Evolutionary conservation across 2,797 vertebrate genomes (phyloP).

Genomic region (Telmatherina bonti): DNA sequence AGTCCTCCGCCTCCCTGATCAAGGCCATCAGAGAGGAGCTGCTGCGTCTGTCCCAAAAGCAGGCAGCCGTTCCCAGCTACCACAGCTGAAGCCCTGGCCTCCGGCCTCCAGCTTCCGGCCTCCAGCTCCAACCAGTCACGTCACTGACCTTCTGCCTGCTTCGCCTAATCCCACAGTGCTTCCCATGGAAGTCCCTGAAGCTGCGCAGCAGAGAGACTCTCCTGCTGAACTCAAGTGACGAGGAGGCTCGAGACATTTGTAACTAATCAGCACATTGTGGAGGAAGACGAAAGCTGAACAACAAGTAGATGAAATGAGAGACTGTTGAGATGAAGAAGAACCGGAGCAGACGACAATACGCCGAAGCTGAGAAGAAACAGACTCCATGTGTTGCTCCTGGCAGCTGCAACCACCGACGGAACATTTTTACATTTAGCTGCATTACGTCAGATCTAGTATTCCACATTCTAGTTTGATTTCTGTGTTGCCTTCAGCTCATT

Average conservation of each 20-base stretch:
- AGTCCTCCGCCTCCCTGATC: slow-evolving; percentile 97
- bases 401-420: slow-evolving; percentile 37
- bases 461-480: slow-evolving; percentile 41
- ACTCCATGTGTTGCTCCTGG: slow-evolving; percentile 23
- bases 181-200: slow-evolving; percentile 83
- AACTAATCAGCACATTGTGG: neutral
- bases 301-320: slow-evolving; percentile 19
- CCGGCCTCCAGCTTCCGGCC: slow-evolving; percentile 17
- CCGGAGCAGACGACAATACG: slow-evolving; percentile 19
- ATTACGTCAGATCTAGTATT: slow-evolving; percentile 43
- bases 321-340: slow-evolving; percentile 9
- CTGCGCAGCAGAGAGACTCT: slow-evolving; percentile 61
- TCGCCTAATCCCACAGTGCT: slow-evolving; percentile 68
- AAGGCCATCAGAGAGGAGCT: slow-evolving; percentile 99
- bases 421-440: slow-evolving; percentile 50
- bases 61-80: slow-evolving; percentile 90
- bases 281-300: slow-evolving; percentile 3
- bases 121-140: slow-evolving; percentile 53
- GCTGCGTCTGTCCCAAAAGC: slow-evolving; percentile 96
- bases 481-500: slow-evolving; percentile 65
- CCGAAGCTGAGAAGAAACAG: slow-evolving; percentile 2
- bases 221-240: slow-evolving; percentile 52
- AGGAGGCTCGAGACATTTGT: slow-evolving; percentile 25
- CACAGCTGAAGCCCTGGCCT: slow-evolving; percentile 88
- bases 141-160: slow-evolving; percentile 69